Conservation (phyloP, 2,113 vertebrate genomes). For the Phrynosoma blainvillii region DNA sequence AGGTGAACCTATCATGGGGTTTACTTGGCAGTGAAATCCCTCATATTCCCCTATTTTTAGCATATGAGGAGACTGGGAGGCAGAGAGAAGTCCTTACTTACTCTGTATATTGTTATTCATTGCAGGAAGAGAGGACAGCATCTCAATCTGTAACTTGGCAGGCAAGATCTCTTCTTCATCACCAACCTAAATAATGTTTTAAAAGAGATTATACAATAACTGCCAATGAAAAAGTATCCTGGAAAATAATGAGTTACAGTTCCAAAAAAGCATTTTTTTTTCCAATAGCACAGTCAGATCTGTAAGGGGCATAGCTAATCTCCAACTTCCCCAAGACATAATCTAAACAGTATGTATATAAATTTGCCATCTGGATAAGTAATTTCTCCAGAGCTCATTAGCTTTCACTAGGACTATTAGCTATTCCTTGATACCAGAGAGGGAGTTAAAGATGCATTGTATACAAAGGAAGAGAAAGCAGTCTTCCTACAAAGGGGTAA, state of each 20-base stretch:
- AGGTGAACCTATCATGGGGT: too few relatives aligned
- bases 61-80: neutral
- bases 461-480: neutral
- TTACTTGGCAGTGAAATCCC: neutral
- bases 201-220: neutral
- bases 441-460: neutral
- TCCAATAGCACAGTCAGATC: too few relatives aligned
- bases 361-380: neutral
- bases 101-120: conserved; percentile 67
- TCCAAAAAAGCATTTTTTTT: neutral
- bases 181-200: conserved; percentile 77
- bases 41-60: neutral
- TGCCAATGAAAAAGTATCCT: accelerated
- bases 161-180: conserved; percentile 89
- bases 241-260: accelerated
- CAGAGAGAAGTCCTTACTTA: conserved; percentile 57
- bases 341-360: neutral
- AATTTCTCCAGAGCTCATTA: neutral
- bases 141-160: conserved; percentile 84
- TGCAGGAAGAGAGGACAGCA: conserved; percentile 72
- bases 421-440: neutral
- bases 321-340: neutral
- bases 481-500: neutral
- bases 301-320: neutral
- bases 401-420: neutral